Evolutionary conservation across 2,888 invertebrate species (phyloP).

Genomic region (Campoplex nolae): DNA sequence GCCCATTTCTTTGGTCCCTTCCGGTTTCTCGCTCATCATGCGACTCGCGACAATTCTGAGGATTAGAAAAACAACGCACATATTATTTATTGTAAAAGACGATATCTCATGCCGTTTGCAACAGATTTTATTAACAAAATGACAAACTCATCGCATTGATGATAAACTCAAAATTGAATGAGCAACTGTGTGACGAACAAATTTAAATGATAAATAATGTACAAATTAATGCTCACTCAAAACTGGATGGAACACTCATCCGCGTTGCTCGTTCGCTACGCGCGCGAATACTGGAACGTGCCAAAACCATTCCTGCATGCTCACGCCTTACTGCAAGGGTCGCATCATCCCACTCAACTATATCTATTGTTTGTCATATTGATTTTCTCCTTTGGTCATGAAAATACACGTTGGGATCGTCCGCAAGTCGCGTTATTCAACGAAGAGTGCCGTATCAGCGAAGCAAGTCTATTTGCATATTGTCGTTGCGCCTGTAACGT

Average conservation of each 20-base stretch:
- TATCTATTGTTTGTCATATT: conserved; percentile 58
- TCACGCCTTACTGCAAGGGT: conserved; percentile 22
- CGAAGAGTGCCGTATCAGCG: conserved; percentile 1
- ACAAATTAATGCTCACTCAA: background rate
- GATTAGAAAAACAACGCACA: background rate
- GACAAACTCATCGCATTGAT: no score
- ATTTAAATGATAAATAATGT: background rate
- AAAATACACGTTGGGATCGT: conserved; percentile 23
- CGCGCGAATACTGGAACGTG: conserved; percentile 51
- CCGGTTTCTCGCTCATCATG: conserved; percentile 10
- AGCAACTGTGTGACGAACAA: background rate
- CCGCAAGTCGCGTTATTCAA: conserved; percentile 22
- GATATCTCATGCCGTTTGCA: background rate
- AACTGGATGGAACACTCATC: conserved; percentile 28
- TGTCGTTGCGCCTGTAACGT: background rate
- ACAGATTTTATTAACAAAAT: background rate
- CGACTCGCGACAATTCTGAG: conserved; percentile 10
- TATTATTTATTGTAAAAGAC: background rate
- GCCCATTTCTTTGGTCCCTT: conserved; percentile 1
- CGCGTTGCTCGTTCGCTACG: conserved; percentile 17
- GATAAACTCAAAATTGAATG: no score
- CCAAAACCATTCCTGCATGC: conserved; percentile 30
- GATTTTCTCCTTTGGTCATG: conserved; percentile 55
- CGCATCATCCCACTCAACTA: conserved; percentile 30
- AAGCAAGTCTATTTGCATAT: conserved; percentile 12